A percentile compares a stretch with the other conserved stretches of the same genome.
phyloP scores from a whole-genome alignment of 2,113 vertebrate genomes.

The Ciconia boyciana region DNA sequence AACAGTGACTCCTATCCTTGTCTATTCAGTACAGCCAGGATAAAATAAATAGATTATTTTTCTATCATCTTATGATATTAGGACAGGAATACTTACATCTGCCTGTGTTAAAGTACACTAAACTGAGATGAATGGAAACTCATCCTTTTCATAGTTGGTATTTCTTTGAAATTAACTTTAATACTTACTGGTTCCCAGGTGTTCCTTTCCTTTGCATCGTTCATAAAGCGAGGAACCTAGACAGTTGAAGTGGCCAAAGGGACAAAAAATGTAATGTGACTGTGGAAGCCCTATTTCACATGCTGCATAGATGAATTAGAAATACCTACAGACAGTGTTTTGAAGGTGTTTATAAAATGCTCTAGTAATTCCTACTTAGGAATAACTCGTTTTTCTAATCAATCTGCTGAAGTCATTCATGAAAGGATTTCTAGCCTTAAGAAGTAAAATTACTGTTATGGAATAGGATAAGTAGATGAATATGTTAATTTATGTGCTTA shows the following conservation, averaged over 20 bases:
- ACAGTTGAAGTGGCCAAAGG: neutral
- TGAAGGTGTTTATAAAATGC: neutral
- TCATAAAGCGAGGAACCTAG: neutral
- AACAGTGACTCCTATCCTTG: neutral
- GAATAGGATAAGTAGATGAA: neutral
- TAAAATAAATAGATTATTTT: slow-evolving; percentile 13
- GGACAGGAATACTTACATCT: neutral
- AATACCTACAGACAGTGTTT: neutral
- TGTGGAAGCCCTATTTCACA: neutral
- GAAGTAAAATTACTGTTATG: neutral
- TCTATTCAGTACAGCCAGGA: neutral
- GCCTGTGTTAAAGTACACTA: neutral
- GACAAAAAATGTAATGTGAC: neutral
- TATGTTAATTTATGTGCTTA: neutral
- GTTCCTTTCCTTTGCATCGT: neutral
- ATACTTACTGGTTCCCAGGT: neutral
- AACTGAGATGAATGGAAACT: neutral
- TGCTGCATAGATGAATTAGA: neutral
- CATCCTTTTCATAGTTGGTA: neutral
- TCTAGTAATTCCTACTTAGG: neutral
- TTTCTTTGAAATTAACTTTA: neutral
- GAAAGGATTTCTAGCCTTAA: neutral
- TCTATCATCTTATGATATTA: neutral
- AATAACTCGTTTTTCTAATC: neutral
- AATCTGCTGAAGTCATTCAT: neutral